These are phyloP conservation scores for Cichlasoma orientale DNA, from an alignment of 2,797 vertebrate genomes.

Conservation along the genomic window DNA sequence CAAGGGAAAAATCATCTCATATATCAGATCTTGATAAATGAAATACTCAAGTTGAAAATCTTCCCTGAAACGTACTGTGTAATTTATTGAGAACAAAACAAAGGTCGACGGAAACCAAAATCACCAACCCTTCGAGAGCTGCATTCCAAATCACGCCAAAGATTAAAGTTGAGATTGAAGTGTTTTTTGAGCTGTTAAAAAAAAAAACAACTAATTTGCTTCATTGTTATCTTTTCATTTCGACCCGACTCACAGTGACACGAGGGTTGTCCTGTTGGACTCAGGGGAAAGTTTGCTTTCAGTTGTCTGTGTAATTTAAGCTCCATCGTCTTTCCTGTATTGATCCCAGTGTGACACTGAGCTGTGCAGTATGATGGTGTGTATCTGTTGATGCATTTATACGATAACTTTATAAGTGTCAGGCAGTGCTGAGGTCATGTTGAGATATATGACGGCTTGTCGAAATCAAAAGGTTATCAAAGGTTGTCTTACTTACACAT, in stretches of 20 bases:
- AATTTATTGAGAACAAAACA: not conserved
- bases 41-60: not conserved
- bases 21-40: not conserved
- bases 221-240: slow-evolving; percentile 38
- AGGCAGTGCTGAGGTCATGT: not conserved
- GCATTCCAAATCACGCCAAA: not conserved
- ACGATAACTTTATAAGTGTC: slow-evolving; percentile 19
- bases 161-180: no score
- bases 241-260: slow-evolving; percentile 31
- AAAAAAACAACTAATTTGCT: not conserved
- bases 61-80: not conserved
- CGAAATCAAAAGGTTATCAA: slow-evolving; percentile 36
- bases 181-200: not conserved
- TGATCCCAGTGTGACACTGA: slow-evolving; percentile 44
- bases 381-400: slow-evolving; percentile 36
- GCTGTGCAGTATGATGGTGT: slow-evolving; percentile 21
- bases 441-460: slow-evolving; percentile 24
- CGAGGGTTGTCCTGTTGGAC: slow-evolving; percentile 38
- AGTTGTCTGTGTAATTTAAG: slow-evolving; percentile 44
- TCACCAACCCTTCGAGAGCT: not conserved
- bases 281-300: slow-evolving; percentile 49
- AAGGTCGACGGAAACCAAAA: not conserved
- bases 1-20: not conserved
- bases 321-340: slow-evolving; percentile 44
- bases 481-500: slow-evolving; percentile 4